phyloP scores from a whole-genome alignment of 2,888 invertebrate genomes.

The Nomada goodeniana region DNA sequence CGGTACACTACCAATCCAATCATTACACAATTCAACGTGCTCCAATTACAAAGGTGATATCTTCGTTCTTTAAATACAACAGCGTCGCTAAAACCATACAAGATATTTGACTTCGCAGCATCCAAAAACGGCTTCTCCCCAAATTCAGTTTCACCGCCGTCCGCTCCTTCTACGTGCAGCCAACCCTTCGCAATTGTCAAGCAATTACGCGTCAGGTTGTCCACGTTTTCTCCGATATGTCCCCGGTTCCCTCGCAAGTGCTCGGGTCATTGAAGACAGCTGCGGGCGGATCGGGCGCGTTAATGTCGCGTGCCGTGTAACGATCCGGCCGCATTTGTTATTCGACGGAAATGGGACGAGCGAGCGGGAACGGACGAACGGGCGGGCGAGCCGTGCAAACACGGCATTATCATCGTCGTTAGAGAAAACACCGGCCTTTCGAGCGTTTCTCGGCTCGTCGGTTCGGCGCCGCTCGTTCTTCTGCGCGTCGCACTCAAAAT shows the following conservation, averaged over 20 bases:
- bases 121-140: too few relatives aligned
- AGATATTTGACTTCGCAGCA: too few relatives aligned
- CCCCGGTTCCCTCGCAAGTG: conserved; percentile 19
- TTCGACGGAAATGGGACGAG: conserved; percentile 64
- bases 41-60: too few relatives aligned
- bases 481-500: conserved; percentile 69
- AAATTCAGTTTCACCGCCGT: too few relatives aligned
- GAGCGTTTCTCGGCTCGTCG: conserved; percentile 63
- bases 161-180: too few relatives aligned
- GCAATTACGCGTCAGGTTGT: conserved; percentile 24
- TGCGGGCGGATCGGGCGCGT: conserved; percentile 65
- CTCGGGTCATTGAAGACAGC: conserved; percentile 60
- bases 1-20: too few relatives aligned
- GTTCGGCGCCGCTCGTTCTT: conserved; percentile 62
- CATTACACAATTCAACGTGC: too few relatives aligned
- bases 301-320: conserved; percentile 65
- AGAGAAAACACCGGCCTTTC: conserved; percentile 63
- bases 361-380: neutral
- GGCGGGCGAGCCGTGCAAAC: conserved; percentile 51
- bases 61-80: too few relatives aligned
- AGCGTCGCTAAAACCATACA: too few relatives aligned
- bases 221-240: neutral
- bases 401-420: conserved; percentile 69
- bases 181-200: neutral
- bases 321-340: conserved; percentile 64